These are phyloP conservation scores for Spatulosminthurus flaviceps DNA, from an alignment of 2,888 invertebrate species.

Conservation along the genomic window DNA sequence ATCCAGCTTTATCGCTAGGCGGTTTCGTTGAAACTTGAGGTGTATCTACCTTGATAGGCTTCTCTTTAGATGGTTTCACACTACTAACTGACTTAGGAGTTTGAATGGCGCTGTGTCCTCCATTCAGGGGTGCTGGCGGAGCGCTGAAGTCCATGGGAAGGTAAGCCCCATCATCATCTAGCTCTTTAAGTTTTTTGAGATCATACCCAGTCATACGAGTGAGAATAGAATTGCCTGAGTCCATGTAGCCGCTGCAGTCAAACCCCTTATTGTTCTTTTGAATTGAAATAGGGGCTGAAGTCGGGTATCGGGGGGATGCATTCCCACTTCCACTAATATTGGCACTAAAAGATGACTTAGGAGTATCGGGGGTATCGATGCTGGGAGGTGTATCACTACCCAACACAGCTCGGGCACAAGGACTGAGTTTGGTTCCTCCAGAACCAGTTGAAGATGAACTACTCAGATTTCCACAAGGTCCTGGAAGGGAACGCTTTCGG, in stretches of 20 bases:
- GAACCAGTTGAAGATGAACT: constrained; percentile 55
- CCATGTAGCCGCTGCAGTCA: constrained; percentile 47
- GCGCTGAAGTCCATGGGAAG: constrained; percentile 60
- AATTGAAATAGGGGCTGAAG: constrained; percentile 61
- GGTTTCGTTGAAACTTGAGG: background rate
- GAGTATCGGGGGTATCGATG: constrained; percentile 45
- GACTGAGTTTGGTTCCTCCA: constrained; percentile 56
- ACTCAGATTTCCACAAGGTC: constrained; percentile 54
- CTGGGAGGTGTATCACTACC: constrained; percentile 45
- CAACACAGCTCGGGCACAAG: constrained; percentile 53
- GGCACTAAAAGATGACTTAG: constrained; percentile 40
- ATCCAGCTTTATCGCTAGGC: background rate
- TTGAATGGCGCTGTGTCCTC: background rate
- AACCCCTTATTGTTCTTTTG: constrained; percentile 50
- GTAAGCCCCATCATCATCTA: constrained; percentile 61
- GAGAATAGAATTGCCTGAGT: constrained; percentile 54
- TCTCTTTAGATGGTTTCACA: background rate
- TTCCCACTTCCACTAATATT: constrained; percentile 35
- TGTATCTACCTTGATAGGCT: background rate
- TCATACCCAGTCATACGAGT: constrained; percentile 62
- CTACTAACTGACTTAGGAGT: background rate
- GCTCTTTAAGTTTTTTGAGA: constrained; percentile 62
- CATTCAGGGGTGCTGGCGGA: background rate
- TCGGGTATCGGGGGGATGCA: constrained; percentile 51
- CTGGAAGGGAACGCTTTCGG: constrained; percentile 61